Conservation (phyloP, 2,113 vertebrate species). For the Laticauda colubrina region DNA sequence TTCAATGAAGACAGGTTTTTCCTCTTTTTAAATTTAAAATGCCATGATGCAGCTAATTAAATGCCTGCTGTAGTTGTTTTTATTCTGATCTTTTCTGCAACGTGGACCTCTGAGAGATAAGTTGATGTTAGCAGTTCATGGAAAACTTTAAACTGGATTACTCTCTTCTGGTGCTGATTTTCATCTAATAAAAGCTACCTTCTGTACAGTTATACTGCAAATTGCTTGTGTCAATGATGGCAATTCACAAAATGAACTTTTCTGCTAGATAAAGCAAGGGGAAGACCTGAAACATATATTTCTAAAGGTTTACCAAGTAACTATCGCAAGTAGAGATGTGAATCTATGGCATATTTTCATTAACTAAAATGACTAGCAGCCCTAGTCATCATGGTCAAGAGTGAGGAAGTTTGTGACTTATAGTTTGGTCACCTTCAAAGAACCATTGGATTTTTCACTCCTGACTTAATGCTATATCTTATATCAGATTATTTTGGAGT, state of each 20-base stretch:
- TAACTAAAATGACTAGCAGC: background rate
- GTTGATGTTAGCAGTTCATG: constrained; percentile 1
- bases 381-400: background rate
- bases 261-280: background rate
- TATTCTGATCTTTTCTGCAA: background rate
- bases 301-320: background rate
- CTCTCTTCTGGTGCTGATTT: background rate
- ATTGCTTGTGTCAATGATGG: background rate
- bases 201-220: background rate
- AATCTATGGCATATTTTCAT: background rate
- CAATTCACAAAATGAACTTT: background rate
- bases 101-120: background rate
- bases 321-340: background rate
- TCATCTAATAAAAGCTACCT: constrained; percentile 15
- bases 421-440: background rate
- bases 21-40: constrained; percentile 1
- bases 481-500: background rate
- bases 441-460: background rate
- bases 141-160: background rate
- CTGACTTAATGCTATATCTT: background rate
- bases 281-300: background rate
- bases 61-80: background rate
- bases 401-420: background rate
- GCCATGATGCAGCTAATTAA: background rate
- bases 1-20: constrained; percentile 7